Evolutionary conservation across 2,888 invertebrate genomes (phyloP), one percentile per base, ranked within the genome.

Genomic region (Dusona sp.): DNA sequence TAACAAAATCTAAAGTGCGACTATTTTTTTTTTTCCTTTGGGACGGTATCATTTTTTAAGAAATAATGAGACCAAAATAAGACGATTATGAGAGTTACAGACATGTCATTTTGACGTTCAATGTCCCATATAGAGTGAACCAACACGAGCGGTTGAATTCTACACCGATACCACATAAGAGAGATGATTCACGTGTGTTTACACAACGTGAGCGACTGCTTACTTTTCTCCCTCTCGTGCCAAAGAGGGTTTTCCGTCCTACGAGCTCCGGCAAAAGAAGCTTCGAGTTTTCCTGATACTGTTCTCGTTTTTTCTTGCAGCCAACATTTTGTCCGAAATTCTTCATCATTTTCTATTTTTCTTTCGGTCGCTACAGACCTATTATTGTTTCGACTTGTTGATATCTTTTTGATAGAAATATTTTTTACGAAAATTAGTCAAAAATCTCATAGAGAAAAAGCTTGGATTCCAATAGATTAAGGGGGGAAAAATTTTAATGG

Each of bases 181-280:
- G 48, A 65, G 48, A 77, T 65, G 77, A 77, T 77, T 77, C 77
- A 77, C 75, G 81, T 61, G 74, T 77, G 67, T 82, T 74, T 68
- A 67, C 75, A 75, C 75, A 68, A 68, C 57, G 77, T 75, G 82
- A 42, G 54, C 75, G 75, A 70, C 75, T 82, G 82, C 82, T 82
- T 77, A 75, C 82, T 82, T 75, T 82, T 77, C 68, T 77, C 82
- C 68, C 75, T 54, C 75, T 51, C 48, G 73, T 51, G 33, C 16
- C 42, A 67, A 38, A 64, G 75, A 68, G 82, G 33, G 70, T 75
- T 75, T 61, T 67, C 33, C 29, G 29, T 16, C 45, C 16, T 33
- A 48, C 51, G 70, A 13, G 16, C 42, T 45, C 36, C 36, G 51
- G 22, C 16, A 38, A n/a, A 36, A 48, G 51, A 74, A 68, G 54